These are phyloP conservation scores for Oligia latruncula DNA, from an alignment of 2,888 invertebrate species.

Conservation along the genomic window DNA sequence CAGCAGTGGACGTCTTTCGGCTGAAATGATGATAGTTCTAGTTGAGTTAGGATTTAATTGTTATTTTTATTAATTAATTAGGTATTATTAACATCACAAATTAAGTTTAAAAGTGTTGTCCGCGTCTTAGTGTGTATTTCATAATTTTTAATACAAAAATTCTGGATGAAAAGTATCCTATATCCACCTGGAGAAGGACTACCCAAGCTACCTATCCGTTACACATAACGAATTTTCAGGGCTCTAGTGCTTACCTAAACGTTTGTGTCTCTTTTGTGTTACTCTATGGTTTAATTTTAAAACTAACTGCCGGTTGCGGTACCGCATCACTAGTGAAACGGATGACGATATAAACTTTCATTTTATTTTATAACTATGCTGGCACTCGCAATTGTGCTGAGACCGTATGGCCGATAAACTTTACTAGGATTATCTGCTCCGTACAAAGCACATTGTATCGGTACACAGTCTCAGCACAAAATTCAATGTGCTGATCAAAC, in stretches of 20 bases:
- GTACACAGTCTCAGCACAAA: background rate
- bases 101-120: background rate
- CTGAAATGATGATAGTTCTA: no score
- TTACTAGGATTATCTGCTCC: background rate
- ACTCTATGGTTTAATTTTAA: no score
- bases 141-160: no score
- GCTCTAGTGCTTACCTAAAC: background rate
- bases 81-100: no score
- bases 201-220: no score
- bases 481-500: background rate
- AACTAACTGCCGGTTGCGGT: no score
- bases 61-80: no score
- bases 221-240: background rate
- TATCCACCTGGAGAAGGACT: no score
- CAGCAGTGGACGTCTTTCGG: no score
- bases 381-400: background rate
- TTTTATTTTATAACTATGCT: background rate
- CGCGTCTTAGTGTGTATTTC: background rate
- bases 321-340: background rate
- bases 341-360: background rate
- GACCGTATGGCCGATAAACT: background rate
- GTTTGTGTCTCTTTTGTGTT: background rate
- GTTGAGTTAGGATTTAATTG: no score
- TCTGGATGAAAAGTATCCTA: no score
- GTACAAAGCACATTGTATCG: background rate